Evolutionary conservation across 2,113 vertebrate species (phyloP), one percentile per base, ranked within the genome.

Genomic region (Sphaerodactylus townsendi): DNA sequence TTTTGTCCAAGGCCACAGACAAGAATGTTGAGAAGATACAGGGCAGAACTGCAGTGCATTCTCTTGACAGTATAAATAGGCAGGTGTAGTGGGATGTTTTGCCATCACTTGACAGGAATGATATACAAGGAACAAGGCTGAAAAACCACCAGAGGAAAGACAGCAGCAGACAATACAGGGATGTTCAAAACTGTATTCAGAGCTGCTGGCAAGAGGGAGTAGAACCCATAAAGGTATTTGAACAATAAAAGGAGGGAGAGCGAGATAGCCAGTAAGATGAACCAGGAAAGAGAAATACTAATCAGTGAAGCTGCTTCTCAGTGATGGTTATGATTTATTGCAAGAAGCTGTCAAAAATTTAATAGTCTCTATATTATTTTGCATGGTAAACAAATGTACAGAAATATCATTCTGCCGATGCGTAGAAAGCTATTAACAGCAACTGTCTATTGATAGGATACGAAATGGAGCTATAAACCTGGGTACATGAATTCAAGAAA

Each of bases 21-120:
- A 77, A 89, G 46, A 89, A 48, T 82, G 83, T 86, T 39, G 79
- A 44, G 71, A 71, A 64, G 85, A 86, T 41, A 86, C 88, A 87
- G 85, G n/a, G 21, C 87, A 46, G 79, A 66, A 28, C 76, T 83
- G 44, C 87, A 82, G n/a, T 87, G 10, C 37, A 30, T 86, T 90
- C 48, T 65, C 19, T 85, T 2, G 1, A 90, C 62, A 86, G 15
- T 5, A 50, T 86, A 30, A 87, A 23, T 83, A 25, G 7, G 17
- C 83, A 56, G 84, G 88, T 91, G 85, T 53, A 64, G 71, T 72
- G 33, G 53, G 50, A 59, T 84, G 23, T 88, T 75, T 72, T 78
- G 2, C 17, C 41, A 89, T 9, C 30, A 50, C 68, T 79, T 85
- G n/a, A 82, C 10, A 89, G 71, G 59, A 50, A 70, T 2, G 3